These are phyloP conservation scores for Phylloscopus collybita DNA, from an alignment of 2,797 vertebrate genomes.

Conservation along the genomic window DNA sequence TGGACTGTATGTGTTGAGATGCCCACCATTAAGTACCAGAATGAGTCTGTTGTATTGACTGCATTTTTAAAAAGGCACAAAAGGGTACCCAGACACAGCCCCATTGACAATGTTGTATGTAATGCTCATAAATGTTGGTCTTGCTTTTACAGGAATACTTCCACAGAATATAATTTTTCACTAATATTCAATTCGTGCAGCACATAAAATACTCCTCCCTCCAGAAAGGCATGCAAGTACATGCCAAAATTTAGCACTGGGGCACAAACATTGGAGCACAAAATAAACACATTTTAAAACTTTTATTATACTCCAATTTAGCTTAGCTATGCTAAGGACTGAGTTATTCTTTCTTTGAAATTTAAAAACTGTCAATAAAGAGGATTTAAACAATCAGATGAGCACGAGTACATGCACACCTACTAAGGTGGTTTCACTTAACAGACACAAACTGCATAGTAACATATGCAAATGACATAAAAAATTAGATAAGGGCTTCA, in stretches of 20 bases:
- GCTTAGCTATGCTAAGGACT: background rate
- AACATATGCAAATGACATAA: background rate
- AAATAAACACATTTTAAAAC: background rate
- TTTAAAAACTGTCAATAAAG: background rate
- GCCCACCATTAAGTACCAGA: background rate
- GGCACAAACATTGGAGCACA: fast-evolving
- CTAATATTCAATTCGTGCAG: background rate
- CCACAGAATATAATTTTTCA: background rate
- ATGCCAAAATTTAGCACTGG: background rate
- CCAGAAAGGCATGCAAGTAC: background rate
- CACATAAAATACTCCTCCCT: background rate
- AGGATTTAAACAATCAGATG: background rate
- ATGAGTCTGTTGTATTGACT: background rate
- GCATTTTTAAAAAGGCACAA: background rate
- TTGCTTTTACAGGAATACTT: background rate
- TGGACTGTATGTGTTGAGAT: fast-evolving
- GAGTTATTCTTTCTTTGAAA: background rate
- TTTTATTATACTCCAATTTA: background rate
- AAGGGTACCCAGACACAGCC: background rate
- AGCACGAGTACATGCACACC: background rate
- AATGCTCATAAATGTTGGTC: background rate
- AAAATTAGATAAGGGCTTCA: background rate
- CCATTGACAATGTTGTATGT: background rate
- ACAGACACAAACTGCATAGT: background rate
- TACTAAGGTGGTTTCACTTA: background rate